Percentiles rank a stretch among this genome's conserved stretches.
phyloP scores from a whole-genome alignment of 2,113 vertebrate genomes.

The Bucco capensis region DNA sequence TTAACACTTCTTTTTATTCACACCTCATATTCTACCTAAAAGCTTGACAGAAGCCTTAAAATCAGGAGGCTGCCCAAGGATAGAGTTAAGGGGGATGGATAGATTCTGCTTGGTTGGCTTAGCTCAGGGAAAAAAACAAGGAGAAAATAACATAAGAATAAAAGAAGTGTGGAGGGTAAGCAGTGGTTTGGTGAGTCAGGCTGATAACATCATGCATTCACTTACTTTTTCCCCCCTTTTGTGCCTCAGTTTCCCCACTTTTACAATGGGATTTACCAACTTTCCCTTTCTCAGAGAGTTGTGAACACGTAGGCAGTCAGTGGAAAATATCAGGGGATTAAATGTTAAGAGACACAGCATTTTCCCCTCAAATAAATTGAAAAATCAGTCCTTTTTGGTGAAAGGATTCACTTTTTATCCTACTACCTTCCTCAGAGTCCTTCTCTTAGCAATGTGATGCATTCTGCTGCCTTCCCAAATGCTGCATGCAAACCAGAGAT shows the following conservation, averaged over 20 bases:
- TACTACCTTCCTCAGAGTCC: background rate
- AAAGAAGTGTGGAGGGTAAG: background rate
- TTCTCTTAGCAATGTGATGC: background rate
- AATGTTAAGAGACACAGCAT: fast-evolving
- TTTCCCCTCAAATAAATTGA: background rate
- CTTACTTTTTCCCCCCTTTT: background rate
- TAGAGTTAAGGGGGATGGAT: background rate
- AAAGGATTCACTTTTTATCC: background rate
- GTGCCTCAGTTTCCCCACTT: background rate
- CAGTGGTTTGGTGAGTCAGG: background rate
- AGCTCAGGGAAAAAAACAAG: background rate
- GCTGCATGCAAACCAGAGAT: background rate
- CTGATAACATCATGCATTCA: fast-evolving
- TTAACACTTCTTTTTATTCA: slow-evolving; percentile 56
- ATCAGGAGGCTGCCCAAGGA: background rate
- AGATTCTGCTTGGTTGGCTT: background rate
- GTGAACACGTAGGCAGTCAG: fast-evolving
- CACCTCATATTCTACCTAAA: slow-evolving; percentile 39
- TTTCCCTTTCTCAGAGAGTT: background rate
- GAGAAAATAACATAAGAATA: background rate
- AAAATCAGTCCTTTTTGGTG: background rate
- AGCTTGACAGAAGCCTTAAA: slow-evolving; percentile 31
- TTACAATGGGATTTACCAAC: background rate
- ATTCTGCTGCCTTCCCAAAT: background rate
- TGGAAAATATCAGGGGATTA: background rate